Conservation (phyloP, 2,888 invertebrate genomes). For the Protonemura montana region DNA sequence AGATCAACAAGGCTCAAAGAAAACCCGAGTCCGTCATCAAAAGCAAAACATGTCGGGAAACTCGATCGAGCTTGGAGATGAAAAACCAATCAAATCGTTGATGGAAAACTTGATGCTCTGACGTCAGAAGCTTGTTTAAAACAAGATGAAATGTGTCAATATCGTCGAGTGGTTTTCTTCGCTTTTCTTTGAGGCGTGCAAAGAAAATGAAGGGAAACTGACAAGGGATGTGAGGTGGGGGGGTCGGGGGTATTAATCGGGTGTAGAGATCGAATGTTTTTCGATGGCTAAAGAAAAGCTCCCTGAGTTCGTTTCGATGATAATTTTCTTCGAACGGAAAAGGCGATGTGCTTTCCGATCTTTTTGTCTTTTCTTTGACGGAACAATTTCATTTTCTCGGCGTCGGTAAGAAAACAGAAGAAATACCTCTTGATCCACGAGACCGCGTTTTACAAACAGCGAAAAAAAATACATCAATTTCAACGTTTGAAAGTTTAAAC, state of each 20-base stretch:
- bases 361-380: background rate
- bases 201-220: background rate
- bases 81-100: background rate
- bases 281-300: background rate
- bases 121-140: background rate
- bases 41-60: background rate
- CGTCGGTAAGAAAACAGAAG: background rate
- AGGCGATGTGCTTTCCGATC: background rate
- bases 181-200: background rate
- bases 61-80: background rate
- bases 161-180: too few relatives aligned
- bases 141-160: background rate
- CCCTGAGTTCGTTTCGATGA: background rate
- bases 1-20: constrained; percentile 4
- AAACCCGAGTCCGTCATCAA: background rate
- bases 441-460: too few relatives aligned
- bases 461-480: background rate
- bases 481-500: background rate
- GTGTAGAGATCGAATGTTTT: background rate
- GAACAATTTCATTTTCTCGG: background rate
- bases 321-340: background rate
- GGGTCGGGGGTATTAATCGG: background rate
- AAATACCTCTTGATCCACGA: too few relatives aligned
- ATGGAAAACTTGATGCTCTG: background rate
- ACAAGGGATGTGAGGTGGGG: background rate